A percentile compares a stretch with the other conserved stretches of the same genome.
Evolutionary conservation across 2,888 invertebrate species (phyloP).

Genomic region (Anarsia innoxiella): DNA sequence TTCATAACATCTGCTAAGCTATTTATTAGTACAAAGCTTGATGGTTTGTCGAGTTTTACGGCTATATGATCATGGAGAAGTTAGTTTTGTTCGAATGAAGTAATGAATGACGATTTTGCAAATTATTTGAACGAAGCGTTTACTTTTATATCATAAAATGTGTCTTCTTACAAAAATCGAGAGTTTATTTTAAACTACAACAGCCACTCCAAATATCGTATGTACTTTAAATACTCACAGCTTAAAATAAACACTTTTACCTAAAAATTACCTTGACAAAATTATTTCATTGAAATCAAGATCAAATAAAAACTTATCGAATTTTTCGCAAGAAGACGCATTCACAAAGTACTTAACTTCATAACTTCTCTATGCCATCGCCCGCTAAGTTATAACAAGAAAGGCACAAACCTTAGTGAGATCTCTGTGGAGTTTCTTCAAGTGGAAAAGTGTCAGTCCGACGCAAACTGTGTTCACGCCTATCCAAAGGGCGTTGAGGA

Average conservation of each 20-base stretch:
- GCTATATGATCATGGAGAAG: constrained; percentile 49
- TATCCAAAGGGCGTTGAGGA: constrained; percentile 93
- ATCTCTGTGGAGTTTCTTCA: constrained; percentile 87
- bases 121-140: constrained; percentile 36
- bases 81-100: constrained; percentile 28
- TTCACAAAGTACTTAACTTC: constrained; percentile 19
- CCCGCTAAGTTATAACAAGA: constrained; percentile 7
- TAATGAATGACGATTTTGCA: constrained; percentile 37
- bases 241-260: too few species aligned
- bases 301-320: constrained; percentile 34
- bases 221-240: too few species aligned
- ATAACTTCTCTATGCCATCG: constrained; percentile 50
- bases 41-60: constrained; percentile 24
- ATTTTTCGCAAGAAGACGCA: constrained; percentile 35
- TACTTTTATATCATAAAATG: too few species aligned
- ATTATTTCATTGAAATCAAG: too few species aligned
- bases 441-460: constrained; percentile 86
- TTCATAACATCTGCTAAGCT: constrained; percentile 36
- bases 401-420: constrained; percentile 78
- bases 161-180: too few species aligned
- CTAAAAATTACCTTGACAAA: too few species aligned
- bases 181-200: too few species aligned
- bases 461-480: constrained; percentile 91
- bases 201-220: too few species aligned
- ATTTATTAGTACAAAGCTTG: constrained; percentile 40